These are phyloP conservation scores for Parnassius orleans DNA, from an alignment of 2,888 invertebrate species.

Conservation along the genomic window DNA sequence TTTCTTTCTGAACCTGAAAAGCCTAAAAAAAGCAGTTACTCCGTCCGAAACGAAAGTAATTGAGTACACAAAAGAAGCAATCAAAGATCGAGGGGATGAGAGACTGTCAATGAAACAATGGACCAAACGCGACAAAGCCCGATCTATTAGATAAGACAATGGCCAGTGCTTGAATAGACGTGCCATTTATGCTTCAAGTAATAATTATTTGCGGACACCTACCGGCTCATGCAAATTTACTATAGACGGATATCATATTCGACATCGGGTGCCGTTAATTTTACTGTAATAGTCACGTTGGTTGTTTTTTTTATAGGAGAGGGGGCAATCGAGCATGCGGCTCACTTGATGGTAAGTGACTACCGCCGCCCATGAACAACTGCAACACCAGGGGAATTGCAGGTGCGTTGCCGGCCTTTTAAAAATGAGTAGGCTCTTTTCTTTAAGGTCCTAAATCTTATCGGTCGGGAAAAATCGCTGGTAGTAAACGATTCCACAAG, in stretches of 20 bases:
- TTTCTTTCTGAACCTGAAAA: no score
- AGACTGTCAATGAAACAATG: conserved; percentile 44
- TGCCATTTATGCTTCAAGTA: conserved; percentile 12
- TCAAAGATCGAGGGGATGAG: conserved; percentile 30
- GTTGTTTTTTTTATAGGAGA: no score
- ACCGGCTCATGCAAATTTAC: conserved; percentile 57
- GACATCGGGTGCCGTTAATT: conserved; percentile 66
- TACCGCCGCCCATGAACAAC: no score
- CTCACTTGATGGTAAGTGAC: no score
- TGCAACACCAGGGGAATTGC: no score
- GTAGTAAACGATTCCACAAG: no score
- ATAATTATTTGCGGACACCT: conserved; percentile 25
- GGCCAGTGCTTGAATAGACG: conserved; percentile 52
- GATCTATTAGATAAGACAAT: conserved; percentile 44
- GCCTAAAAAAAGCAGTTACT: background rate
- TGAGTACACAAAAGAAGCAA: conserved; percentile 19
- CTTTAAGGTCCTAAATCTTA: no score
- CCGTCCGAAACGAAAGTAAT: conserved; percentile 6
- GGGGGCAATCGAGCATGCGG: no score
- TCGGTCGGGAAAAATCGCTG: no score
- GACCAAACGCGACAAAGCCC: conserved; percentile 48
- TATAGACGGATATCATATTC: conserved; percentile 51
- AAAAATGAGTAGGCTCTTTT: no score
- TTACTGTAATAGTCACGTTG: conserved; percentile 54
- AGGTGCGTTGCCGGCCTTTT: no score